Evolutionary conservation across 2,797 vertebrate species (phyloP).

Genomic region (Antrozous pallidus): DNA sequence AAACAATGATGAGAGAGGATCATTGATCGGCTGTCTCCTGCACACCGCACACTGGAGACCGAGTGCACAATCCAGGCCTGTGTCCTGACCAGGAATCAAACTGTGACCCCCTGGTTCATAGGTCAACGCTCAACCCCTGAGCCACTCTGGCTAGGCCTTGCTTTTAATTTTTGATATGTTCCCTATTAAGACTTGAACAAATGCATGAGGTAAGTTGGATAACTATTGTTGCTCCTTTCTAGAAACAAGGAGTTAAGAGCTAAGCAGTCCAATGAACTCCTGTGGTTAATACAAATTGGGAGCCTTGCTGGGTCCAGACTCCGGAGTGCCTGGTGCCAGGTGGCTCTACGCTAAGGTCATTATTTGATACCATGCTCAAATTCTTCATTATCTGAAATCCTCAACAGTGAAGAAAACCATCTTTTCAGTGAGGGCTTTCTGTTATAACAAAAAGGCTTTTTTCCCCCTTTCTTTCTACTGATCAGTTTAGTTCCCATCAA

Average conservation of each 20-base stretch:
- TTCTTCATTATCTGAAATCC: background rate
- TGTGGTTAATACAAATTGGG: background rate
- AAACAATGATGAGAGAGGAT: too few species aligned
- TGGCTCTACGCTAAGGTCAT: background rate
- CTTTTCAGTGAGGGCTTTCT: background rate
- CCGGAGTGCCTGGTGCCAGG: background rate
- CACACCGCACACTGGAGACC: too few species aligned
- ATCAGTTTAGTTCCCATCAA: background rate
- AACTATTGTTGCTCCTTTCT: background rate
- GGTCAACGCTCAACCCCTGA: too few species aligned
- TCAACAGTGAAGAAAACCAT: background rate
- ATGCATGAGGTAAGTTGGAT: background rate
- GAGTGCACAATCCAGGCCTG: too few species aligned
- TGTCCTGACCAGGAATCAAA: too few species aligned
- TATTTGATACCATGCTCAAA: background rate
- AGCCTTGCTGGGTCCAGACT: too few species aligned
- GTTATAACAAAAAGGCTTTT: background rate
- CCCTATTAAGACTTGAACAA: background rate
- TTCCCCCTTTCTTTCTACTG: background rate
- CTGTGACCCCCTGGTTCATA: too few species aligned
- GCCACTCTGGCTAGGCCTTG: too few species aligned
- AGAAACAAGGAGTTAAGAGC: background rate
- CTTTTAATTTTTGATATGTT: background rate
- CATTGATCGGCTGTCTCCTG: too few species aligned
- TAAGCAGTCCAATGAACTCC: background rate